These are phyloP conservation scores for Neoarius graeffei DNA, from an alignment of 2,113 vertebrate species.

Conservation along the genomic window DNA sequence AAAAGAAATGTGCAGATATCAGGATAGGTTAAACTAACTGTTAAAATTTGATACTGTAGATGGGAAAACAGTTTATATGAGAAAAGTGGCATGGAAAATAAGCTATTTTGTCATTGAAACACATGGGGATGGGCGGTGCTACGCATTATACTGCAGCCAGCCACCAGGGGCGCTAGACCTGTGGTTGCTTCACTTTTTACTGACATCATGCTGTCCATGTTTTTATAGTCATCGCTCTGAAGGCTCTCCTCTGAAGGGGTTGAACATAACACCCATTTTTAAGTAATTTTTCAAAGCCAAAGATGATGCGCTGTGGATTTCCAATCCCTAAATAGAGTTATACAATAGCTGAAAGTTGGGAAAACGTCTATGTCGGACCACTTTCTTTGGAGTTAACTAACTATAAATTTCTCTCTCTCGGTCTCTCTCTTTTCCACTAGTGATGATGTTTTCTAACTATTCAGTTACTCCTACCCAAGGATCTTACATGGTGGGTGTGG, in stretches of 20 bases:
- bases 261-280: background rate
- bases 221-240: too few relatives aligned
- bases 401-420: background rate
- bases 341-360: constrained; percentile 39
- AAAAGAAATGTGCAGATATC: too few relatives aligned
- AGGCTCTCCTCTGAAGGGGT: background rate
- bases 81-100: too few relatives aligned
- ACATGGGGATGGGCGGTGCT: too few relatives aligned
- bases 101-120: too few relatives aligned
- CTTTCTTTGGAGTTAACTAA: background rate
- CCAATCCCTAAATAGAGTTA: background rate
- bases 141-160: too few relatives aligned
- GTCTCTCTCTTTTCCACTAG: background rate
- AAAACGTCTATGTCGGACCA: constrained; percentile 41
- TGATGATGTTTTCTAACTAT: background rate
- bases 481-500: background rate
- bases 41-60: too few relatives aligned
- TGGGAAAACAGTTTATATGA: too few relatives aligned
- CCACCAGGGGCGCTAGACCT: too few relatives aligned
- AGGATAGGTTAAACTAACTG: too few relatives aligned
- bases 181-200: too few relatives aligned
- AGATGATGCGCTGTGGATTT: background rate
- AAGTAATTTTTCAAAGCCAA: background rate
- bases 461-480: background rate
- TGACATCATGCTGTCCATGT: too few relatives aligned